Evolutionary conservation across 1,140 invertebrate genomes (phyloP).

Genomic region (Diploscapter pachys): DNA sequence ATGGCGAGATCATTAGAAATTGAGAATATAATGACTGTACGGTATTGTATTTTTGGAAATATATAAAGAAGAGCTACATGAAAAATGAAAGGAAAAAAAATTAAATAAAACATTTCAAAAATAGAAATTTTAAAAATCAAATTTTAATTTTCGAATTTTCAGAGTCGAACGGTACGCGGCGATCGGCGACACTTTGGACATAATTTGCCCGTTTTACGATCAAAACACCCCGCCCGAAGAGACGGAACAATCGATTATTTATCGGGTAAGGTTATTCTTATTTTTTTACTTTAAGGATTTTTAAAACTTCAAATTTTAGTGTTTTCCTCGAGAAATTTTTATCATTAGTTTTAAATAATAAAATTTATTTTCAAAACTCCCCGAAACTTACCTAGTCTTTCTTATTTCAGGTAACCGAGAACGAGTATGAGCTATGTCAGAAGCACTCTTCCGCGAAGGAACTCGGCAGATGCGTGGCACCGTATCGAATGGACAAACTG

Average conservation of each 20-base stretch:
- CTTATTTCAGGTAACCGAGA: slow-evolving; percentile 11
- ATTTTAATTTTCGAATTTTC: slow-evolving; percentile 4
- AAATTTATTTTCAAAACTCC: no score
- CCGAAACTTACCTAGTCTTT: no score
- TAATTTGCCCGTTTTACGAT: slow-evolving; percentile 23
- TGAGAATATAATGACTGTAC: no score
- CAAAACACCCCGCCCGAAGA: slow-evolving; percentile 2
- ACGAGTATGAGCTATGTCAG: slow-evolving; percentile 25
- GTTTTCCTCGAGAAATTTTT: neutral
- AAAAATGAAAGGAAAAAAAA: no score
- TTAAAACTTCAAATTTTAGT: no score
- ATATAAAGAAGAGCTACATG: no score
- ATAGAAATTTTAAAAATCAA: neutral
- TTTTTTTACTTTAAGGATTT: neutral
- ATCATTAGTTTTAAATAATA: neutral
- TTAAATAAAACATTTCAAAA: no score
- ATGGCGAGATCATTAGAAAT: no score
- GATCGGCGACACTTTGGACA: slow-evolving; percentile 28
- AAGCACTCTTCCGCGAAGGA: slow-evolving; percentile 20
- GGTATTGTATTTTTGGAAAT: no score
- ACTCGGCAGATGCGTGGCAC: slow-evolving; percentile 21
- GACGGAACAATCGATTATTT: slow-evolving; percentile 27
- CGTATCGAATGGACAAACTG: slow-evolving; percentile 19
- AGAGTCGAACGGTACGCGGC: slow-evolving; percentile 31
- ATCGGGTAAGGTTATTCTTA: slow-evolving; percentile 11